phyloP scores from a whole-genome alignment of 2,888 invertebrate species.

The Ypsolopha scabrella region DNA sequence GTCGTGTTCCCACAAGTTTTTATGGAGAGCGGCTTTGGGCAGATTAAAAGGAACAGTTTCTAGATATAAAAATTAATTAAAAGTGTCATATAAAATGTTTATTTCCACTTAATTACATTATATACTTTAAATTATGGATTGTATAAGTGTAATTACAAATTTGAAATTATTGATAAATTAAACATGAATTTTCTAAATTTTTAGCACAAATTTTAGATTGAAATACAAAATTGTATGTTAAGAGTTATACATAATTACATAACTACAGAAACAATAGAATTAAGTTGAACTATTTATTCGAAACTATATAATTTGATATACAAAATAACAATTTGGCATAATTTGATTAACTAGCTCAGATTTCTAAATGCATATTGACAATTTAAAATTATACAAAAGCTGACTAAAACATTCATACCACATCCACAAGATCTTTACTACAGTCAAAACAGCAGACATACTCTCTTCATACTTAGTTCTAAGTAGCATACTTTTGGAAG shows the following conservation, averaged over 20 bases:
- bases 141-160: constrained; percentile 45
- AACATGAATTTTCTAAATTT: not conserved
- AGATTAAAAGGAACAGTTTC: not conserved
- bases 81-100: constrained; percentile 71
- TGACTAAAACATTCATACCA: constrained; percentile 56
- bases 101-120: constrained; percentile 61
- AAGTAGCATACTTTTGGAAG: constrained; percentile 56
- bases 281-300: not conserved
- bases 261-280: not conserved
- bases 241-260: constrained; percentile 3
- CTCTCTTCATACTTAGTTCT: constrained; percentile 15
- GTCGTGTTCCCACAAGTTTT: too few relatives aligned
- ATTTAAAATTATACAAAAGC: constrained; percentile 48
- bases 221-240: not conserved
- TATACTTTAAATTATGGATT: constrained; percentile 49
- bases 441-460: constrained; percentile 12
- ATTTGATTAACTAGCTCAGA: constrained; percentile 48
- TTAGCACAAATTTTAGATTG: too few relatives aligned
- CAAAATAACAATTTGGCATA: constrained; percentile 63
- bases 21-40: too few relatives aligned
- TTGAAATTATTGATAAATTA: not conserved
- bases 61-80: constrained; percentile 30
- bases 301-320: constrained; percentile 28
- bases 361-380: constrained; percentile 58
- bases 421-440: constrained; percentile 56